Conservation (phyloP, 2,888 invertebrate species). For the Mesorhabditis belari region DNA sequence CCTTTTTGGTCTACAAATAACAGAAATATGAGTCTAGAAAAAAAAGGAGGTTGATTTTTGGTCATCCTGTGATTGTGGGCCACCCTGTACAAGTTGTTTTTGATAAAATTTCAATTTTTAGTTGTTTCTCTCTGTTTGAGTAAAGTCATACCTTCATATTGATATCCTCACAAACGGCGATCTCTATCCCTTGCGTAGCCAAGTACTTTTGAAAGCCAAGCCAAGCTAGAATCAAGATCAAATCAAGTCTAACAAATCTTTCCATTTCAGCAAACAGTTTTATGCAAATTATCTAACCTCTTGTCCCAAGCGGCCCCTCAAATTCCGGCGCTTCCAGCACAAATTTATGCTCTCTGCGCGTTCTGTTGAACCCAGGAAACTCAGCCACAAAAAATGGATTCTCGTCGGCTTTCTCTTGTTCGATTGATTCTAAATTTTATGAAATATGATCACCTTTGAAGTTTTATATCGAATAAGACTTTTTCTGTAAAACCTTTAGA, state of each 20-base stretch:
- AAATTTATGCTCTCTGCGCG: conserved; percentile 11
- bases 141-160: conserved; percentile 8
- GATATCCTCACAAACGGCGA: conserved; percentile 26
- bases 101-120: no score
- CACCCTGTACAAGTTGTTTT: no score
- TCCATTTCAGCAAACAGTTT: no score
- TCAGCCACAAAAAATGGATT: conserved; percentile 26
- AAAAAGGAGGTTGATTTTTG: no score
- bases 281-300: no score
- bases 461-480: background rate
- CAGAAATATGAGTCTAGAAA: no score
- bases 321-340: conserved; percentile 38
- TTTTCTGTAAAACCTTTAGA: no score
- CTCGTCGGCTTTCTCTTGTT: conserved; percentile 4
- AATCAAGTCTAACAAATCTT: no score
- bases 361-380: conserved; percentile 18
- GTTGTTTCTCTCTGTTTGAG: no score
- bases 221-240: conserved; percentile 21
- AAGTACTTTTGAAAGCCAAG: conserved; percentile 33
- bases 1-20: no score
- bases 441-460: background rate
- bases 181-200: conserved; percentile 27
- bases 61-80: no score
- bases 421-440: background rate
- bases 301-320: no score